Base-by-base conservation (phyloP, 1,140 invertebrate genomes). In the Drosophila grimshawi region DNA sequence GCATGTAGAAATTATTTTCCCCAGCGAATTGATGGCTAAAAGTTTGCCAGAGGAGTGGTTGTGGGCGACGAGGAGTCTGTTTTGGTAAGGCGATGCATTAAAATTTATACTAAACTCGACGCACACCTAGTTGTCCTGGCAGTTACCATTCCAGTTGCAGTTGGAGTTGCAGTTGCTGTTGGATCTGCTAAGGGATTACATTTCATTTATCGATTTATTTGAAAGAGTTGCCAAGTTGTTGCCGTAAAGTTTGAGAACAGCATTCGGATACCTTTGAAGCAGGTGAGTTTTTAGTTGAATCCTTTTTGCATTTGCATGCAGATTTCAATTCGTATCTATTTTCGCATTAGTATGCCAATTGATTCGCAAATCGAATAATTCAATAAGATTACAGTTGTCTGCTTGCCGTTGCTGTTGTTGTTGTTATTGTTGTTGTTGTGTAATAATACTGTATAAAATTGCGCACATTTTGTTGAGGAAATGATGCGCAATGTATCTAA, bases 141-240 rank as follows among this genome's bases (percentile, higher is more conserved):
- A 65, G 37, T 32, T 55, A 35, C 10, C 19, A 51, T 27, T 8
- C 69, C 80, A 80, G 43, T 52, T 52, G 32, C 51, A 64, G 41
- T 45, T 46, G 35, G 35, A 56, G 53, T 56, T 56, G 19, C 4
- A 4, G n/a, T 32, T 52, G 49, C 51, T 33, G 51, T 39, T 39
- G 37, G 27, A 37, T 5, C 11, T 69, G 61, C 77, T 51, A 71
- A 65, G 81, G 80, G 80, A 86, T 86, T 86, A 86, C 82, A 86
- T 86, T 88, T 86, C 83, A 88, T 86, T 86, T 86, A 86, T 86
- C 83, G 82, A 86, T 88, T 86, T 80, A 86, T 86, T 81, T 73
- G 45, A 39, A 71, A 57, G 45, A 62, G 73, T 65, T 56, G 62
- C 66, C 27, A 85, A 77, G 61, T 86, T 77, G 35, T 55, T 45